A percentile compares a stretch with the other conserved stretches of the same genome.
Conservation (phyloP, 2,113 vertebrate genomes). For the Conger conger region DNA sequence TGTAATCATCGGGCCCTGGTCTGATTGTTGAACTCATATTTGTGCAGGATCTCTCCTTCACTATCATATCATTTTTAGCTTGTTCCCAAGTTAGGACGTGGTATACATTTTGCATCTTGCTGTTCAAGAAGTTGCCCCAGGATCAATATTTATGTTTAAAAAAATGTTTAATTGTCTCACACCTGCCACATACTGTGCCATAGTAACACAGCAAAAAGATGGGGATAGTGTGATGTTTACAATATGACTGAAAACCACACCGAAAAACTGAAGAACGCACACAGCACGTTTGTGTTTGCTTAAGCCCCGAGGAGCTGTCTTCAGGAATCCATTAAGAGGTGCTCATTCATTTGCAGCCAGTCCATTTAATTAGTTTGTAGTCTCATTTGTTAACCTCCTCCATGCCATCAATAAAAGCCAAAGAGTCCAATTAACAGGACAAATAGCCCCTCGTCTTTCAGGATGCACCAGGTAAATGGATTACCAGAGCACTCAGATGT, state of each 20-base stretch:
- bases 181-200: too few species aligned
- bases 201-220: too few species aligned
- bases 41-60: too few species aligned
- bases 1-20: too few species aligned
- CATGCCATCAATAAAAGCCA: not conserved
- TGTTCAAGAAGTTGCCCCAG: too few species aligned
- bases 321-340: not conserved
- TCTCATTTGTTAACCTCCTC: not conserved
- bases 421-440: conserved; percentile 8
- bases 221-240: not conserved
- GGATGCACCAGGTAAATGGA: not conserved
- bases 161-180: too few species aligned
- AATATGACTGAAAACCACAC: not conserved
- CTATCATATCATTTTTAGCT: too few species aligned
- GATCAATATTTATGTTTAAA: too few species aligned
- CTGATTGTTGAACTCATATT: too few species aligned
- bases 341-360: not conserved
- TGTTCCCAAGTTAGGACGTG: too few species aligned
- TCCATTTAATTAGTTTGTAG: not conserved
- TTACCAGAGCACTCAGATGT: not conserved
- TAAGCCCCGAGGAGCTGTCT: not conserved
- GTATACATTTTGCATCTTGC: too few species aligned
- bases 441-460: not conserved
- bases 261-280: not conserved
- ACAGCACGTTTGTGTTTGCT: not conserved